Evolutionary conservation across 2,797 vertebrate species (phyloP).

Genomic region (Hafferia zeledoni): DNA sequence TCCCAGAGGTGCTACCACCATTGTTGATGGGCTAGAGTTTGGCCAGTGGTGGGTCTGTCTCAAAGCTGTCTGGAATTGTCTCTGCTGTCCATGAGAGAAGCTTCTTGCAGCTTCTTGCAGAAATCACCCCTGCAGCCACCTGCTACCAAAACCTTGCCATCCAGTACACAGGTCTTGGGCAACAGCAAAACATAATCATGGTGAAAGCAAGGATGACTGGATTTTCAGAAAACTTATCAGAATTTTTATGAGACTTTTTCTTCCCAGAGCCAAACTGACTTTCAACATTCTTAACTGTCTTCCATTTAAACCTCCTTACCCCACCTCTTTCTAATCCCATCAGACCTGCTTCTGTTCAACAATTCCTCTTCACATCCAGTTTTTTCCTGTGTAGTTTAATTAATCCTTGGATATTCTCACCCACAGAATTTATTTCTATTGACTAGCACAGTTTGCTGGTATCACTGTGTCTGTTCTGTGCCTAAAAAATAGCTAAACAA

Average conservation of each 20-base stretch:
- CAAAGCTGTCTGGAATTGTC: neutral
- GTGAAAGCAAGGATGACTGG: neutral
- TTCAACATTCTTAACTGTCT: neutral
- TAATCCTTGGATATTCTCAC: neutral
- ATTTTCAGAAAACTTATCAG: neutral
- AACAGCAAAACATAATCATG: neutral
- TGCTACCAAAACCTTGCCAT: neutral
- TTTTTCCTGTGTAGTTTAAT: neutral
- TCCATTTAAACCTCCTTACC: neutral
- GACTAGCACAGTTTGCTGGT: neutral
- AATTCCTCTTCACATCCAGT: neutral
- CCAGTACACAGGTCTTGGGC: neutral
- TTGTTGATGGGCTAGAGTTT: neutral
- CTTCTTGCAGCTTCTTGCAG: neutral
- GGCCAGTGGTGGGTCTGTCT: neutral
- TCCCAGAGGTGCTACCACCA: neutral
- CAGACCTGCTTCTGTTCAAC: neutral
- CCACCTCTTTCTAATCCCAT: neutral
- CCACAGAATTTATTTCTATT: neutral
- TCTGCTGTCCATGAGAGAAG: neutral
- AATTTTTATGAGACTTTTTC: neutral
- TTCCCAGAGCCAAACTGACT: neutral
- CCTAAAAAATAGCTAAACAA: neutral
- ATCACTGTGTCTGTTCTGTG: neutral
- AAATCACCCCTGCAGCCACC: neutral